Evolutionary conservation across 2,797 vertebrate genomes (phyloP).

Genomic region (Clamator glandarius): DNA sequence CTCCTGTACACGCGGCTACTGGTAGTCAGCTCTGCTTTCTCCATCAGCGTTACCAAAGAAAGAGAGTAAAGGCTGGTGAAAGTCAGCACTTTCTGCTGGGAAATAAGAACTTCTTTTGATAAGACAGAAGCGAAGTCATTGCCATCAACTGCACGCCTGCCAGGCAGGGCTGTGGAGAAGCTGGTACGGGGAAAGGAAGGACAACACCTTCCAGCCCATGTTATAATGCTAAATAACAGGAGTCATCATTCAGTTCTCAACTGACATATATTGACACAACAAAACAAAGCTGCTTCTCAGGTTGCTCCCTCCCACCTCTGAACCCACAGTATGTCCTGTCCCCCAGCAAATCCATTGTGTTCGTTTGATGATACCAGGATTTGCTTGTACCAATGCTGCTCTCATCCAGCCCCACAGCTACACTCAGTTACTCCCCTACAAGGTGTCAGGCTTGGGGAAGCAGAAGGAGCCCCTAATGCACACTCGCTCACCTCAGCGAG

Average conservation of each 20-base stretch:
- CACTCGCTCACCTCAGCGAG: not conserved
- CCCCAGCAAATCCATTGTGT: fast-evolving
- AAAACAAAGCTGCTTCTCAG: not conserved
- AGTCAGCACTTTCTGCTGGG: not conserved
- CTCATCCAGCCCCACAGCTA: not conserved
- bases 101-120: not conserved
- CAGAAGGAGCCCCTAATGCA: not conserved
- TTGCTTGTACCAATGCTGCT: not conserved
- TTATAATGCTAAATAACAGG: not conserved
- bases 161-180: not conserved
- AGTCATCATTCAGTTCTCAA: not conserved
- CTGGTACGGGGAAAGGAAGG: not conserved
- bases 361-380: not conserved
- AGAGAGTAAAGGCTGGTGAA: not conserved
- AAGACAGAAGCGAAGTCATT: not conserved
- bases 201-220: not conserved
- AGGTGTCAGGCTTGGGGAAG: fast-evolving
- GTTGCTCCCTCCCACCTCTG: not conserved
- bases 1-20: not conserved
- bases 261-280: not conserved
- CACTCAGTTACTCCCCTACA: not conserved
- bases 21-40: not conserved
- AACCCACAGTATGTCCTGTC: not conserved
- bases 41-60: not conserved
- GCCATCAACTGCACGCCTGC: fast-evolving